phyloP scores from a whole-genome alignment of 2,113 vertebrate species.

The Ivindomyrus marchei region DNA sequence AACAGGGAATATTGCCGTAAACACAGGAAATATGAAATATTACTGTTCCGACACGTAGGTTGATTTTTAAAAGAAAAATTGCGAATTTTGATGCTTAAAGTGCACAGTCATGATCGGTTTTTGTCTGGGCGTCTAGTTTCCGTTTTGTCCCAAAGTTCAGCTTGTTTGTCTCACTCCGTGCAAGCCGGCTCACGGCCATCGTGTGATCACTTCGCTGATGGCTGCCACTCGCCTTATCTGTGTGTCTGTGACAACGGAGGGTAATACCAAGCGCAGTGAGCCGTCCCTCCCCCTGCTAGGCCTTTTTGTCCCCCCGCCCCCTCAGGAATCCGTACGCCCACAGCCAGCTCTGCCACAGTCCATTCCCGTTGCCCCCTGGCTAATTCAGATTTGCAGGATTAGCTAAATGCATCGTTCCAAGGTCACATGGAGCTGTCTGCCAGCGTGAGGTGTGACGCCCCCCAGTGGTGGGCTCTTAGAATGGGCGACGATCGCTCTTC shows the following conservation, averaged over 20 bases:
- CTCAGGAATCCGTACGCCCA: not conserved
- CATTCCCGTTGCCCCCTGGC: not conserved
- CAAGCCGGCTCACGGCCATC: not conserved
- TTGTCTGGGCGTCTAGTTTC: not conserved
- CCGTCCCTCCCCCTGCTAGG: not conserved
- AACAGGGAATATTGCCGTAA: not conserved
- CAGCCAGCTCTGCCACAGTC: not conserved
- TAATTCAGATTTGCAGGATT: not conserved
- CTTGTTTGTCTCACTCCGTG: not conserved
- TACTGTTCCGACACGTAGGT: not conserved
- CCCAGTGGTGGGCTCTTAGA: not conserved
- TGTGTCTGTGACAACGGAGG: not conserved
- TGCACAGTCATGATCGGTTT: not conserved
- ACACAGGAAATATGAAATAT: not conserved
- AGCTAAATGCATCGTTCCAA: not conserved
- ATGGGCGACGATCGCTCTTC: not conserved
- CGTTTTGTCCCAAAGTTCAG: not conserved
- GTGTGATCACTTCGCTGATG: not conserved
- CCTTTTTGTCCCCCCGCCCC: not conserved
- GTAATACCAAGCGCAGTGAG: not conserved
- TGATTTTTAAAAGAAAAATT: not conserved
- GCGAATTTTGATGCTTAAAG: not conserved
- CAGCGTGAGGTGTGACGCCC: not conserved
- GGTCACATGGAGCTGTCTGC: not conserved
- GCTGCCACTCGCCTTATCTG: not conserved